Evolutionary conservation across 1,140 invertebrate genomes (phyloP).

Genomic region (Phortica variegata): DNA sequence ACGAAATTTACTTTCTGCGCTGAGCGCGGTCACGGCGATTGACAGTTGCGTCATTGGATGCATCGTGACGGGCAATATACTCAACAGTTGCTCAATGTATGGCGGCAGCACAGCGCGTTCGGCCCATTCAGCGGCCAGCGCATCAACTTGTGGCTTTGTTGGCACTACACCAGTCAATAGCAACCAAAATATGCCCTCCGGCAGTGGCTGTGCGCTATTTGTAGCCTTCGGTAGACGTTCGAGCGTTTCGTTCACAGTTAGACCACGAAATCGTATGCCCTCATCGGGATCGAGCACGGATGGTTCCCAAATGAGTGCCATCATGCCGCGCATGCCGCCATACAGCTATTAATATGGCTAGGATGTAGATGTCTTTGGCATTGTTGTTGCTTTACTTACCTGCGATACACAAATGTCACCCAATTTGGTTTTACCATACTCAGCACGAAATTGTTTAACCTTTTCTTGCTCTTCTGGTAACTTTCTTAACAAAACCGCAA

Average conservation of each 20-base stretch:
- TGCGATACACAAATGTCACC: no score
- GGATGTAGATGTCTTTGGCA: no score
- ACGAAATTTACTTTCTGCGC: constrained; percentile 88
- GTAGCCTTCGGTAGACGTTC: constrained; percentile 82
- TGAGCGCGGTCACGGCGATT: constrained; percentile 84
- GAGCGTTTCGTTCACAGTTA: constrained; percentile 89
- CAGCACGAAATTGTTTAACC: no score
- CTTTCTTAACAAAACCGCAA: no score
- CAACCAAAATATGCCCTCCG: constrained; percentile 94
- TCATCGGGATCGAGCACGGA: constrained; percentile 91
- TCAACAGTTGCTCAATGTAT: constrained; percentile 89
- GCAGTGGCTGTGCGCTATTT: constrained; percentile 83
- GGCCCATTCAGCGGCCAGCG: constrained; percentile 87
- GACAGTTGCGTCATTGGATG: constrained; percentile 96
- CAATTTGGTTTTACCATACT: no score
- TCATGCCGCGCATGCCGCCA: constrained; percentile 94
- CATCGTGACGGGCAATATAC: constrained; percentile 84
- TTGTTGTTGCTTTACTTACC: no score
- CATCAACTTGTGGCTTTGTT: constrained; percentile 73
- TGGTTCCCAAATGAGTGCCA: constrained; percentile 91
- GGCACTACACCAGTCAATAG: constrained; percentile 88
- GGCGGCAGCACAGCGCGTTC: constrained; percentile 71
- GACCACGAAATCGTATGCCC: constrained; percentile 90
- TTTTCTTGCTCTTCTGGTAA: no score
- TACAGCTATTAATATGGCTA: no score